These are phyloP conservation scores for Drosophila percnosoma DNA, from an alignment of 2,888 invertebrate species.

Conservation along the genomic window DNA sequence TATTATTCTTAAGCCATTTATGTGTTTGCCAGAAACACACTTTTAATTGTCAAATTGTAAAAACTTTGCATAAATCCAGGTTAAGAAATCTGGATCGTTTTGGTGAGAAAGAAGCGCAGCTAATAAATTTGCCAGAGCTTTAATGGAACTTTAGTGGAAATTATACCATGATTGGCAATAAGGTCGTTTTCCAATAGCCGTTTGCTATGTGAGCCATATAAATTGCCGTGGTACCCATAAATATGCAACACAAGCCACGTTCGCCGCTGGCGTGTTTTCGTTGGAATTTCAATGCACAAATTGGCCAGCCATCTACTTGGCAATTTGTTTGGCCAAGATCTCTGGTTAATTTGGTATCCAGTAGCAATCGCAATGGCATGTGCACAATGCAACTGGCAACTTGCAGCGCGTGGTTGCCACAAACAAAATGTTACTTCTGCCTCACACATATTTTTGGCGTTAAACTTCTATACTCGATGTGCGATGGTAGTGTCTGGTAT, in stretches of 20 bases:
- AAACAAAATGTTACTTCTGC: not conserved
- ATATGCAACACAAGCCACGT: slow-evolving; percentile 66
- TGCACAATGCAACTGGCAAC: slow-evolving; percentile 17
- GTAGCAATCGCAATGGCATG: slow-evolving; percentile 26
- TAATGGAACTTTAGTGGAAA: slow-evolving; percentile 34
- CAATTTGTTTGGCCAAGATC: slow-evolving; percentile 55
- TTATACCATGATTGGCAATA: slow-evolving; percentile 40
- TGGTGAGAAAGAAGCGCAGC: not conserved
- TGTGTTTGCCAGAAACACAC: no score
- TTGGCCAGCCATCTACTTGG: slow-evolving; percentile 43
- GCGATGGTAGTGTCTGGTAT: not conserved
- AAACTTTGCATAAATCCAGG: not conserved
- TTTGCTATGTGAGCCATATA: slow-evolving; percentile 56
- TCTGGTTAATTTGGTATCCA: slow-evolving; percentile 60
- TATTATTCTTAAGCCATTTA: not conserved
- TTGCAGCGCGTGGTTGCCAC: not conserved
- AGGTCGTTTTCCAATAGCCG: slow-evolving; percentile 42
- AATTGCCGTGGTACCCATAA: slow-evolving; percentile 67
- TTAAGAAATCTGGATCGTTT: not conserved
- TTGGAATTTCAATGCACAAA: slow-evolving; percentile 63
- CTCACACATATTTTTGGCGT: not conserved
- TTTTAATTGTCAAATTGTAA: no score
- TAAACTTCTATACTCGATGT: not conserved
- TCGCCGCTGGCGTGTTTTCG: slow-evolving; percentile 38
- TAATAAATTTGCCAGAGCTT: not conserved